Evolutionary conservation across 1,140 invertebrate species (phyloP).

Genomic region (Glossosoma conforme): DNA sequence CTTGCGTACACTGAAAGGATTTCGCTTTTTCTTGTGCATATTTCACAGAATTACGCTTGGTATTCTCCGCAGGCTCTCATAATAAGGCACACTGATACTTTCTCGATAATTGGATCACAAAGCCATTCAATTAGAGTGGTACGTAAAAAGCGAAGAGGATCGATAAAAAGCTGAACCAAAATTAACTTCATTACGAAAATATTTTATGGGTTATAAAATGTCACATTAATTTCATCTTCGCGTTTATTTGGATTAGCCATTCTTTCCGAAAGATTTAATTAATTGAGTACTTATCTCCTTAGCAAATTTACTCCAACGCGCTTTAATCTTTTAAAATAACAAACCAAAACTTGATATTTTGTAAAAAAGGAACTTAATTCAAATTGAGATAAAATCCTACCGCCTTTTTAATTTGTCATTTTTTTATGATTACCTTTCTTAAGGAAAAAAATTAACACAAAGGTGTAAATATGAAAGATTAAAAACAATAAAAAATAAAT

Average conservation of each 20-base stretch:
- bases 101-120: no score
- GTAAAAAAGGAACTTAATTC: neutral
- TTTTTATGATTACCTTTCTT: neutral
- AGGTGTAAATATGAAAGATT: neutral
- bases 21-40: no score
- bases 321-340: neutral
- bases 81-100: no score
- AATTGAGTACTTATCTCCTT: neutral
- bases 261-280: neutral
- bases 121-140: no score
- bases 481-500: no score
- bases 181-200: neutral
- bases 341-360: neutral
- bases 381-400: neutral
- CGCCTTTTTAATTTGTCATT: neutral
- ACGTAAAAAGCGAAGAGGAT: no score
- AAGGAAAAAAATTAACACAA: neutral
- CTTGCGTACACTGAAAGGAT: no score
- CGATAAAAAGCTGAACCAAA: neutral
- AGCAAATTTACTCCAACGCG: neutral
- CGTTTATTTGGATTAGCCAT: slow-evolving; percentile 1
- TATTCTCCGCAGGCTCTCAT: no score
- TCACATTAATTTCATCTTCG: slow-evolving; percentile 1
- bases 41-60: no score
- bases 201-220: slow-evolving; percentile 3